Evolutionary conservation across 2,113 vertebrate species (phyloP).

Genomic region (Nicator chloris): DNA sequence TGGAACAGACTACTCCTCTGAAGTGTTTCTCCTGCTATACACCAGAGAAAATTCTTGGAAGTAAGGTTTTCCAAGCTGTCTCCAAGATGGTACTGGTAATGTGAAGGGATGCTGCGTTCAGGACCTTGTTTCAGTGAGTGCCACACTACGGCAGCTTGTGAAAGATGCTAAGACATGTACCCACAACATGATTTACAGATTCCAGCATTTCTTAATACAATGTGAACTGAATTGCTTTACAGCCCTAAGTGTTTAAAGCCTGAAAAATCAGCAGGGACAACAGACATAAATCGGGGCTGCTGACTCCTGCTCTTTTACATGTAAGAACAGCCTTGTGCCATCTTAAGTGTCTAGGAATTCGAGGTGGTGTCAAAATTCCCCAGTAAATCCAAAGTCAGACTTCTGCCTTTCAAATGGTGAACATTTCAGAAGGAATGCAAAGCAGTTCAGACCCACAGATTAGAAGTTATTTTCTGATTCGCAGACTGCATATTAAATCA

Average conservation of each 20-base stretch:
- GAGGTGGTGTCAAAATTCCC: not conserved
- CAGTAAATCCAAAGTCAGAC: not conserved
- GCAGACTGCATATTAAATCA: not conserved
- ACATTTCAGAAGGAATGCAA: not conserved
- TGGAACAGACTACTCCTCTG: not conserved
- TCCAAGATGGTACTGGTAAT: not conserved
- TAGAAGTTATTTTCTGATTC: not conserved
- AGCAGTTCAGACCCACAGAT: not conserved
- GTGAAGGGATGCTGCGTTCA: not conserved
- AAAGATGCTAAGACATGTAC: not conserved
- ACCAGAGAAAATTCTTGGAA: not conserved
- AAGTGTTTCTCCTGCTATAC: not conserved
- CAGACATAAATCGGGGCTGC: not conserved
- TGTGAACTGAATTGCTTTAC: not conserved
- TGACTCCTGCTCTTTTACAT: not conserved
- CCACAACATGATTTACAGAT: not conserved
- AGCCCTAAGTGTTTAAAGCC: not conserved
- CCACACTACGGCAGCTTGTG: not conserved
- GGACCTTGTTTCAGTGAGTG: not conserved
- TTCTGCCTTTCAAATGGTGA: not conserved
- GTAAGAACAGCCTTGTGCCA: not conserved
- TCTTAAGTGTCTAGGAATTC: not conserved
- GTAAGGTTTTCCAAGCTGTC: not conserved
- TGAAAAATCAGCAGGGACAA: not conserved
- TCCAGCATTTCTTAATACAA: not conserved